phyloP scores from a whole-genome alignment of 2,888 invertebrate species.

The Drosophila lutescens region DNA sequence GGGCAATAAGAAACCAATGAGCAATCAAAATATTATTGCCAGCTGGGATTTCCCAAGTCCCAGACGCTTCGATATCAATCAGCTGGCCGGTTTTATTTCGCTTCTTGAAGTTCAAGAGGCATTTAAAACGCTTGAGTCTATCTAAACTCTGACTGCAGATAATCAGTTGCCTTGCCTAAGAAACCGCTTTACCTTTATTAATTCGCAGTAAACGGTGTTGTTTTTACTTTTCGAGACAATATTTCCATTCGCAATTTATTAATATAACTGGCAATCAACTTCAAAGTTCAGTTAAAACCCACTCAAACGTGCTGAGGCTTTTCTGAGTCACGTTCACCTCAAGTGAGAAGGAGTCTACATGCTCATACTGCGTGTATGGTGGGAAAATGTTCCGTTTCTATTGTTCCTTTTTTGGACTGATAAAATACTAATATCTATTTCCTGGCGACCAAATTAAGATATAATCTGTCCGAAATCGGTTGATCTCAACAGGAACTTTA shows the following conservation, averaged over 20 bases:
- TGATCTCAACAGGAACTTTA: no score
- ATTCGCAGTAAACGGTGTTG: background rate
- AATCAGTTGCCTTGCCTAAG: constrained; percentile 1
- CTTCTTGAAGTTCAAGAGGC: constrained; percentile 21
- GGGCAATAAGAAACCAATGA: background rate
- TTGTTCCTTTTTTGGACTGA: background rate
- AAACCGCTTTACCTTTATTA: constrained; percentile 14
- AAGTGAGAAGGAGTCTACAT: constrained; percentile 5
- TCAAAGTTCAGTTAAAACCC: constrained; percentile 24
- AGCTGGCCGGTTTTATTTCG: background rate
- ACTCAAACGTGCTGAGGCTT: background rate
- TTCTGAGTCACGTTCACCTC: constrained; percentile 7
- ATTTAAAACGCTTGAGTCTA: background rate
- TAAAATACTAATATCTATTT: background rate
- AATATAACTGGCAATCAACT: background rate
- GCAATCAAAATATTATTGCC: constrained; percentile 26
- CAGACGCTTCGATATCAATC: constrained; percentile 12
- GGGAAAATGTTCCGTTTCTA: constrained; percentile 1
- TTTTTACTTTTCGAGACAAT: background rate
- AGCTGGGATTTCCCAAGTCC: constrained; percentile 14
- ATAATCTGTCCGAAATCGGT: background rate
- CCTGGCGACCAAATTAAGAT: background rate
- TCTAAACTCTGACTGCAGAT: background rate
- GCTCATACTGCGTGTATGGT: background rate
- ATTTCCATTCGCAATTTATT: constrained; percentile 2